Base-by-base conservation (phyloP, 2,113 vertebrate genomes). In the Indicator maculatus region DNA sequence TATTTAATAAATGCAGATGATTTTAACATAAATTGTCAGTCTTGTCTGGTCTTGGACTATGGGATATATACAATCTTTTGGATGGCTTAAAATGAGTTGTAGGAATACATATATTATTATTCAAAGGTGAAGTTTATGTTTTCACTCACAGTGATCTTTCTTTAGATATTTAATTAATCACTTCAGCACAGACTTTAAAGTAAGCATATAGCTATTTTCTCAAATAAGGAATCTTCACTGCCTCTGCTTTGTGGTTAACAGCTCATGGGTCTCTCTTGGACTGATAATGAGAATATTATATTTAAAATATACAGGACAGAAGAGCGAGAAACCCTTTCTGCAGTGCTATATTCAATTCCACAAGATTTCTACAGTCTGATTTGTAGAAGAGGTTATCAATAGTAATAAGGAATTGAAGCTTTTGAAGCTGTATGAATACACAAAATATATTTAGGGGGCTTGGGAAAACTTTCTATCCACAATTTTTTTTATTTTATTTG, bases 1-100 rank as follows among this genome's bases (percentile, higher is more conserved):
- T 18, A n/a, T 26, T 5, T 6, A 69, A 75, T 71, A 44, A 59
- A 74, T 9, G 15, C 1, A 63, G 23, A 19, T 69, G 5, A 85
- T 59, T 92, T 96, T 73, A 96, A 91, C 30, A 82, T 85, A 52
- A 90, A 69, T 83, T 95, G 47, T 88, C 81, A 91, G 55, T 59
- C 78, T 93, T 92, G 76, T 94, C 70, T 96, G 86, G 71, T 53
- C 63, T 71, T 69, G 66, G 63, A 38, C 36, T 91, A 21, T 82
- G 52, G 75, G 6, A 73, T 81, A 23, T 23, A 66, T 58, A 55
- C 90, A 16, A 26, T 8, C 24, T 50, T 84, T 84, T 76, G 38
- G 8, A 14, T 88, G 16, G 80, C 44, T 84, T 95, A 91, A 89
- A 88, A 90, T 80, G 39, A 72, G 3, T 36, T 75, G 38, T 58